Conservation (phyloP, 2,113 vertebrate genomes). For the Excalfactoria chinensis region DNA sequence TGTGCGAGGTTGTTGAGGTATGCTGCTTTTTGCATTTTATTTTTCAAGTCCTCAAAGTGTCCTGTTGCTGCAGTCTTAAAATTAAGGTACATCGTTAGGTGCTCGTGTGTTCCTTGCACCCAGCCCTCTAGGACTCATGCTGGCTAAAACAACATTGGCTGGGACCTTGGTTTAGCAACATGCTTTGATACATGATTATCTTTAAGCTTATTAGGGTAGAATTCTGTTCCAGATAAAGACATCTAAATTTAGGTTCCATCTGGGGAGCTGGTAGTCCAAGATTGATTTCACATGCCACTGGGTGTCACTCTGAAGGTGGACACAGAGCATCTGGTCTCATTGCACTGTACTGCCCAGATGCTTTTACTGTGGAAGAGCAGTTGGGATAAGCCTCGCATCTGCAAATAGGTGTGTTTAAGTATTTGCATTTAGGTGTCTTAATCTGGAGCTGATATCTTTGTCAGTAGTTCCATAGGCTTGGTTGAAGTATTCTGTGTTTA, state of each 20-base stretch:
- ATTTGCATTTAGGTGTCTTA: not conserved
- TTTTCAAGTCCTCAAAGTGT: not conserved
- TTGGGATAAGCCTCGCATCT: not conserved
- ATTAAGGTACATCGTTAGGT: not conserved
- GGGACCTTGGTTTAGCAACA: not conserved
- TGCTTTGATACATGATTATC: not conserved
- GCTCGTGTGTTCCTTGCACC: not conserved
- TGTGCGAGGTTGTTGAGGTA: not conserved
- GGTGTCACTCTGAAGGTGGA: not conserved
- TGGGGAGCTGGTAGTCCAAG: not conserved
- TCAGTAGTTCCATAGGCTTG: not conserved
- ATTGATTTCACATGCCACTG: not conserved
- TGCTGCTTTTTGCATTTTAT: not conserved
- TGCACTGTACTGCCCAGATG: not conserved
- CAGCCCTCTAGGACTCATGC: not conserved
- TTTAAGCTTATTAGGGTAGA: slow-evolving; percentile 27
- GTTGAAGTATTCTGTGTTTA: not conserved
- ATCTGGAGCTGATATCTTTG: not conserved
- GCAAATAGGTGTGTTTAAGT: not conserved
- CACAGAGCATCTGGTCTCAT: not conserved
- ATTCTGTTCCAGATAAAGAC: not conserved
- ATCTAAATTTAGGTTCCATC: slow-evolving; percentile 42
- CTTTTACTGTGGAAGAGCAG: not conserved
- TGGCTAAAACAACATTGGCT: not conserved
- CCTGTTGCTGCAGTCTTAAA: not conserved